Evolutionary conservation across 2,113 vertebrate genomes (phyloP), one percentile per base, ranked within the genome.

Genomic region (Dromas ardeola): DNA sequence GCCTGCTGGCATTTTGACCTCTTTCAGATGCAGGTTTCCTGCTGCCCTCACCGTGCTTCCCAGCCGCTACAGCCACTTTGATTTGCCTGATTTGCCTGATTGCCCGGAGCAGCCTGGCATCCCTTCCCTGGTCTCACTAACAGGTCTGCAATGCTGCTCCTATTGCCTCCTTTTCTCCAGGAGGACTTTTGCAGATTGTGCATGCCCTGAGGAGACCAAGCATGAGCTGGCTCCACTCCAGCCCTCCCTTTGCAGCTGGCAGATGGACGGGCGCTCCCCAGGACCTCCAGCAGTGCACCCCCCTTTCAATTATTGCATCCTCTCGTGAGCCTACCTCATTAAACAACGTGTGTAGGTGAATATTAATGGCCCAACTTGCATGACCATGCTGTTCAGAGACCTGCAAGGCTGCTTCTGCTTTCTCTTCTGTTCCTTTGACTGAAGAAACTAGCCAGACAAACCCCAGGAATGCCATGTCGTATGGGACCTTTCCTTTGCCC

Each of bases 261-360:
- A 58, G 61, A 34, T 22, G 15, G 27, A 74, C 0, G 1, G n/a
- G 22, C 0, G 0, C 61, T 76, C 52, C 45, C 16, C 25, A 58
- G 42, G n/a, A 90, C 53, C 26, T 55, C 71, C 53, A 72, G 71
- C 26, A 69, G 32, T 30, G 56, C 32, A 43, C 5, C 7, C 4
- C 16, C 7, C 20, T 62, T 63, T 25, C n/a, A 30, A 25, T 59
- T 88, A 63, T 6, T 56, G 11, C 53, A 42, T 55, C 32, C 17
- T 69, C 6, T 71, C 4, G 0, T 23, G 15, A 80, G 20, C 32
- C 20, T 62, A 7, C 34, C 29, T 86, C 47, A 32, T 63, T 42
- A 67, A 86, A 55, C 23, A 38, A 9, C 8, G 6, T 25, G n/a
- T 67, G 2, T 50, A 63, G 59, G 13, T 26, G 11, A 26, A 15